Percentiles rank a stretch among this genome's conserved stretches.
phyloP scores from a whole-genome alignment of 92 coral and sea anemone genomes.

The Zoanthus sansibaricus region DNA sequence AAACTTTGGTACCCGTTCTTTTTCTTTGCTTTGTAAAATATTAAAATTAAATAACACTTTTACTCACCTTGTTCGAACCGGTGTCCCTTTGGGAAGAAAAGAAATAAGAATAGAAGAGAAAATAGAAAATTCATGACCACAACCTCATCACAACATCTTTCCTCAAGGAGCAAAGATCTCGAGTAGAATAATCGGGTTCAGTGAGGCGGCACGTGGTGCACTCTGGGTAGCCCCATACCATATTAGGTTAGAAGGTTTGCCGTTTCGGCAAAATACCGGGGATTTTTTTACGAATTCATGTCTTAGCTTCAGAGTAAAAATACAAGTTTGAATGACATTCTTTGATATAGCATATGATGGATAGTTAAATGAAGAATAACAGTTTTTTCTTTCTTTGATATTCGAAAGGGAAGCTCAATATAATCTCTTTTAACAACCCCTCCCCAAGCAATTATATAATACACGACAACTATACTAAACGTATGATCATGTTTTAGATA shows the following conservation, averaged over 20 bases:
- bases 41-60: not conserved
- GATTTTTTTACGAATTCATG: no score
- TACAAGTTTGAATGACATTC: no score
- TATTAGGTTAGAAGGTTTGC: slow-evolving; percentile 9
- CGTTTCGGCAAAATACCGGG: no score
- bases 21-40: slow-evolving; percentile 12
- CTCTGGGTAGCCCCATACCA: slow-evolving; percentile 27
- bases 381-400: no score
- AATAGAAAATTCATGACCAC: slow-evolving; percentile 50
- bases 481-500: no score
- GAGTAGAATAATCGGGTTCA: slow-evolving; percentile 1
- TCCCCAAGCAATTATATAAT: no score
- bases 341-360: no score
- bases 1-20: slow-evolving; percentile 21
- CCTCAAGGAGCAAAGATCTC: slow-evolving; percentile 27
- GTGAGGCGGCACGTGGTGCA: slow-evolving; percentile 45
- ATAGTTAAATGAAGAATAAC: no score
- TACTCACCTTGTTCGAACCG: slow-evolving; percentile 42
- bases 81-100: slow-evolving; percentile 35
- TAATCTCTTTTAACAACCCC: no score
- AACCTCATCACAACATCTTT: slow-evolving; percentile 48
- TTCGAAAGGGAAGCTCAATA: no score
- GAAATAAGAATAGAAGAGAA: slow-evolving; percentile 37
- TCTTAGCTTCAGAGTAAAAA: no score
- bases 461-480: no score